A percentile compares a stretch with the other conserved stretches of the same genome.
phyloP scores from a whole-genome alignment of 2,113 vertebrate species.

The Silurus meridionalis region DNA sequence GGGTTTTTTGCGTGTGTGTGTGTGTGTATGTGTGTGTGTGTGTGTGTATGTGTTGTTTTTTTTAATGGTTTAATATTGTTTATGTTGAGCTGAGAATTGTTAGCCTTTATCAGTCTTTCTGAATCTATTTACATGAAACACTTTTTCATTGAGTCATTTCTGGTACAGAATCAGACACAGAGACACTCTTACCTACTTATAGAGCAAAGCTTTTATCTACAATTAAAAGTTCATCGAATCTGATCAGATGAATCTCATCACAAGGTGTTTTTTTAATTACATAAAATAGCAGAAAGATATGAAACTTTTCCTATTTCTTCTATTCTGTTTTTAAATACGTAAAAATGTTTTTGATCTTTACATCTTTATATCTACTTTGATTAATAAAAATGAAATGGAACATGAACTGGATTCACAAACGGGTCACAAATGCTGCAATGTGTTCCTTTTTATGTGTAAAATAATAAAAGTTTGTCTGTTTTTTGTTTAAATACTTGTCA shows the following conservation, averaged over 20 bases:
- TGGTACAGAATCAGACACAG: not conserved
- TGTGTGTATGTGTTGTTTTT: not conserved
- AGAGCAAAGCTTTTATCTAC: not conserved
- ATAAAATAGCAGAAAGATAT: not conserved
- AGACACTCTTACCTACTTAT: not conserved
- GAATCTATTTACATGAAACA: not conserved
- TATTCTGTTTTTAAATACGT: not conserved
- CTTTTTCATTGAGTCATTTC: not conserved
- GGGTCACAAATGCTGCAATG: not conserved
- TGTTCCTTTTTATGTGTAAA: not conserved
- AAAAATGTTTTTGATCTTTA: not conserved
- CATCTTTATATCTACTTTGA: not conserved
- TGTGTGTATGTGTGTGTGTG: too few relatives aligned
- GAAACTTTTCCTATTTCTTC: not conserved
- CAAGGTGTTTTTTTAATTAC: not conserved
- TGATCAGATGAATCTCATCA: not conserved
- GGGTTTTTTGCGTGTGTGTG: not conserved
- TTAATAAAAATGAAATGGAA: not conserved
- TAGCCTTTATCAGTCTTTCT: not conserved
- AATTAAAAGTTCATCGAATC: not conserved
- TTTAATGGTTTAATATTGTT: not conserved
- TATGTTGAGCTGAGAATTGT: not conserved
- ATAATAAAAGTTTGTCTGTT: not conserved
- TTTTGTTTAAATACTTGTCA: not conserved
- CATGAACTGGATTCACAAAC: not conserved